These are phyloP conservation scores for Lochmaea capreae DNA, from an alignment of 2,888 invertebrate species.

Conservation along the genomic window DNA sequence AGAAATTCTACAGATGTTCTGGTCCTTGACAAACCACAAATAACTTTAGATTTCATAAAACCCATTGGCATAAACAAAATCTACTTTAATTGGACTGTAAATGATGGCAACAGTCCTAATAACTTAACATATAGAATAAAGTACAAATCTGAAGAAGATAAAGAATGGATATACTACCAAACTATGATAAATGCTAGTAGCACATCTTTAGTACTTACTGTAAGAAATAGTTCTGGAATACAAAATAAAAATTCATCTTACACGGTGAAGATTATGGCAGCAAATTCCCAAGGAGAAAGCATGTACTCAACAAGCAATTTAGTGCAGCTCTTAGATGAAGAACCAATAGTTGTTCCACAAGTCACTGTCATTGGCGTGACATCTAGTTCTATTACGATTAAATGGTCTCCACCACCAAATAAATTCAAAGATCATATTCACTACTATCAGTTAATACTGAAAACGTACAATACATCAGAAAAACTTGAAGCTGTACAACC, in stretches of 20 bases:
- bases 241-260: conserved; percentile 75
- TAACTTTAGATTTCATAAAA: conserved; percentile 78
- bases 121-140: conserved; percentile 70
- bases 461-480: conserved; percentile 67
- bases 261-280: conserved; percentile 74
- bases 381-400: conserved; percentile 82
- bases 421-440: conserved; percentile 78
- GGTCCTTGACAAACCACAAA: conserved; percentile 78
- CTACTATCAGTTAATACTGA: conserved; percentile 78
- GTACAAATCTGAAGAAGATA: conserved; percentile 68
- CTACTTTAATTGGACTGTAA: conserved; percentile 86
- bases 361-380: conserved; percentile 80
- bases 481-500: conserved; percentile 74
- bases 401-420: conserved; percentile 78
- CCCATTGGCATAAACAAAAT: conserved; percentile 81
- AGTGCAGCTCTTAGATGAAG: conserved; percentile 75
- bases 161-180: conserved; percentile 70
- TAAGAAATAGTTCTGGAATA: conserved; percentile 52
- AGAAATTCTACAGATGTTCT: conserved; percentile 60
- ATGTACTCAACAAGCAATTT: conserved; percentile 68
- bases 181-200: conserved; percentile 73
- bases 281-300: conserved; percentile 74
- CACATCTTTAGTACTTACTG: conserved; percentile 76
- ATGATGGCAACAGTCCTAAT: conserved; percentile 79
- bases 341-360: conserved; percentile 83